These are phyloP conservation scores for Incurvaria masculella DNA, from an alignment of 2,888 invertebrate species.

Conservation along the genomic window DNA sequence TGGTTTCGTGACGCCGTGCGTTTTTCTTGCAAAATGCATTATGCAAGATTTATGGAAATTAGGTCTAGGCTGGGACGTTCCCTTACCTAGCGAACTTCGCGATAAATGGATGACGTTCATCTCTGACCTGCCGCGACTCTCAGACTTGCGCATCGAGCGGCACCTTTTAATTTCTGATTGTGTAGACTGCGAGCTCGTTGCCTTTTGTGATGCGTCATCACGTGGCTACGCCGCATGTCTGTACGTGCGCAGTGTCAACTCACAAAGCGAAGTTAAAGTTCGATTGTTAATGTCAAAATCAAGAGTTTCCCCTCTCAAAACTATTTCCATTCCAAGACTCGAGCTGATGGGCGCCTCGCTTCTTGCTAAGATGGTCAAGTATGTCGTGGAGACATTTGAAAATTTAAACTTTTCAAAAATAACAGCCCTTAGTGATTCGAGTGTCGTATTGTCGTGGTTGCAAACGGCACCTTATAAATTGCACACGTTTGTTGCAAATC, in stretches of 20 bases:
- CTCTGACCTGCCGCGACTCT: not conserved
- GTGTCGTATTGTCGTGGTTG: conserved; percentile 15
- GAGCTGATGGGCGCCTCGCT: conserved; percentile 11
- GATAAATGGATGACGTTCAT: not conserved
- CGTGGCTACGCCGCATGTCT: not conserved
- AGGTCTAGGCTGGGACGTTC: conserved; percentile 9
- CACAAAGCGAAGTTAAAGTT: conserved; percentile 4
- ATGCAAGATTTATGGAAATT: conserved; percentile 11
- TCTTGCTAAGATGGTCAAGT: not conserved
- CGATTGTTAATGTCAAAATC: conserved; percentile 9
- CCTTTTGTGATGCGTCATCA: not conserved
- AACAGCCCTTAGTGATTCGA: conserved; percentile 14
- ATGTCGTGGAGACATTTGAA: not conserved
- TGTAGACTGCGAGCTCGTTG: not conserved
- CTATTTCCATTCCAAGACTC: conserved; percentile 11
- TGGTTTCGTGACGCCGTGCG: not conserved
- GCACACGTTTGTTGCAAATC: conserved; percentile 17
- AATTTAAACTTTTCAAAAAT: not conserved
- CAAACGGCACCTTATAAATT: conserved; percentile 12
- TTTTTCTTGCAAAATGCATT: conserved; percentile 8
- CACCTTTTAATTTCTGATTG: not conserved
- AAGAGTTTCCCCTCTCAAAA: conserved; percentile 11
- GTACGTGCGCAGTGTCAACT: not conserved
- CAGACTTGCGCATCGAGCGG: not conserved
- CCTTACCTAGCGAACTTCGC: not conserved